Percentiles rank a stretch among this genome's conserved stretches.
These are phyloP conservation scores for Euthynnus affinis DNA, from an alignment of 2,797 vertebrate species.

Conservation along the genomic window DNA sequence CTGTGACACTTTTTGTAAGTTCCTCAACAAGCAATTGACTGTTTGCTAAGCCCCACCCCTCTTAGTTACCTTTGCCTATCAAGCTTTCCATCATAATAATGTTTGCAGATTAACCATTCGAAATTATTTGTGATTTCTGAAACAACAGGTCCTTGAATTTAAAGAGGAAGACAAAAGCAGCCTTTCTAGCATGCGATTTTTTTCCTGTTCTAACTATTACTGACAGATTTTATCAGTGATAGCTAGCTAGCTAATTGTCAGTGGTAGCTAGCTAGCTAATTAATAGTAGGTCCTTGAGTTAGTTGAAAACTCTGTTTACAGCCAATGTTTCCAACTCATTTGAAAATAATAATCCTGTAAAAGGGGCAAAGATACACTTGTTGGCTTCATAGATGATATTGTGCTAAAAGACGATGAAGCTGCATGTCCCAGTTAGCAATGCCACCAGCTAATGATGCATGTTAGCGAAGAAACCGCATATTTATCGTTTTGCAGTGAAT, in stretches of 20 bases:
- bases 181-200: neutral
- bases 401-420: slow-evolving; percentile 7
- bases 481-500: neutral
- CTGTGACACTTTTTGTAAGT: slow-evolving; percentile 2
- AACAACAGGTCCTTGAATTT: neutral
- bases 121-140: neutral
- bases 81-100: neutral
- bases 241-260: neutral
- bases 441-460: slow-evolving; percentile 4
- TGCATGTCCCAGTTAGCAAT: neutral
- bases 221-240: slow-evolving; percentile 1
- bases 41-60: slow-evolving; percentile 11
- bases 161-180: neutral
- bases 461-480: neutral
- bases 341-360: neutral
- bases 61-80: slow-evolving; percentile 19
- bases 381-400: neutral
- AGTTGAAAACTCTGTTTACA: neutral
- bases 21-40: slow-evolving; percentile 14
- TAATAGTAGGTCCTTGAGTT: neutral
- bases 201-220: neutral
- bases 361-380: slow-evolving; percentile 2
- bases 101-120: too few species aligned
- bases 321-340: neutral
- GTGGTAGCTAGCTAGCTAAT: neutral